A percentile compares a stretch with the other conserved stretches of the same genome.
Conservation (phyloP, 2,888 invertebrate genomes). For the Aproaerema taeniolella region DNA sequence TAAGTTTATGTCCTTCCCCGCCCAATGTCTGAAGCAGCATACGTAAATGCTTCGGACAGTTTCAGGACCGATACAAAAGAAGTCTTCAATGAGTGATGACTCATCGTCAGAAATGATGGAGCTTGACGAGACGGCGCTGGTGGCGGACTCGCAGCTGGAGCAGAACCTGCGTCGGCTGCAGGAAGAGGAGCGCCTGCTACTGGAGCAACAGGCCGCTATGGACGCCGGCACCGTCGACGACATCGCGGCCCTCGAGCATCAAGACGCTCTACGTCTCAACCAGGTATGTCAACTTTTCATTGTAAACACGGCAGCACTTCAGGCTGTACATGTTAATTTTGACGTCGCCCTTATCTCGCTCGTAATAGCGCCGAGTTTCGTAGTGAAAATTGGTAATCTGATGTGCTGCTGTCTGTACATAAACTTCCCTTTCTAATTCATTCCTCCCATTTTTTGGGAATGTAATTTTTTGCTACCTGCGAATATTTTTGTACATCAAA, state of each 20-base stretch:
- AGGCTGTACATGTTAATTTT: no score
- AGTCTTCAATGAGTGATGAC: slow-evolving; percentile 89
- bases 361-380: no score
- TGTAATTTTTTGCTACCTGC: no score
- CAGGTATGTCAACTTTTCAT: no score
- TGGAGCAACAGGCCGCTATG: slow-evolving; percentile 86
- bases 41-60: slow-evolving; percentile 33
- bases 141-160: slow-evolving; percentile 69
- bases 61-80: slow-evolving; percentile 92
- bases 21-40: no score
- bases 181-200: slow-evolving; percentile 84
- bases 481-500: no score
- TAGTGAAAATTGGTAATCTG: no score
- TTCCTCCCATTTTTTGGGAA: neutral
- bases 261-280: slow-evolving; percentile 57
- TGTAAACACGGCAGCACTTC: no score
- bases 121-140: slow-evolving; percentile 90
- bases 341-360: no score
- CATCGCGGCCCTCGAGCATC: slow-evolving; percentile 55
- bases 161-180: slow-evolving; percentile 64
- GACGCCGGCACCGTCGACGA: slow-evolving; percentile 65
- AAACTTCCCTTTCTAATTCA: neutral
- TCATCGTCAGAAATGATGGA: slow-evolving; percentile 95
- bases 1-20: no score
- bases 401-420: no score